Percentiles rank a stretch among this genome's conserved stretches.
Conservation (phyloP, 1,140 invertebrate genomes). For the Eupristina koningsbergeri region DNA sequence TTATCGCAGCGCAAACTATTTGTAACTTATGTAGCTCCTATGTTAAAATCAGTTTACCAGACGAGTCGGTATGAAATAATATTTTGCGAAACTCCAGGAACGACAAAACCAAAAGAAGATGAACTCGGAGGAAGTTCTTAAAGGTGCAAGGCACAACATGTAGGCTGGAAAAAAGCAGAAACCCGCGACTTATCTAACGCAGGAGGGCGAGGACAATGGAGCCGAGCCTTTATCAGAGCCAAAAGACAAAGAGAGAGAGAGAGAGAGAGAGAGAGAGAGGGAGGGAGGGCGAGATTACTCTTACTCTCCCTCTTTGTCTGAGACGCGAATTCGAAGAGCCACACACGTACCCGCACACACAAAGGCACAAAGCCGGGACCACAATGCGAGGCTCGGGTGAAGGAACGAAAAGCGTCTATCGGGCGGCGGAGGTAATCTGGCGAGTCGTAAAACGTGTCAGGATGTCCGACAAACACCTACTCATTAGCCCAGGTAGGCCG, state of each 20-base stretch:
- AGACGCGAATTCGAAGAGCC: conserved; percentile 43
- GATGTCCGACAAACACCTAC: conserved; percentile 72
- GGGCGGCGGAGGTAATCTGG: conserved; percentile 66
- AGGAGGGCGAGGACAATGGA: conserved; percentile 1
- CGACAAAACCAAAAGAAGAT: too few relatives aligned
- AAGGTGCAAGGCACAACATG: too few relatives aligned
- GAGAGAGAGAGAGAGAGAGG: conserved; percentile 23
- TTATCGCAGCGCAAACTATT: too few relatives aligned
- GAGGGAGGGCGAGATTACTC: conserved; percentile 21
- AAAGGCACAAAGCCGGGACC: not conserved
- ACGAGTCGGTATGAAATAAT: too few relatives aligned
- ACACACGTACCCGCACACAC: too few relatives aligned
- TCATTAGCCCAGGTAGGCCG: conserved; percentile 69
- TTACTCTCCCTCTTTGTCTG: conserved; percentile 58
- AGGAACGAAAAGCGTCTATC: conserved; percentile 56
- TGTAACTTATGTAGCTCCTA: too few relatives aligned
- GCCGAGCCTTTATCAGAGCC: not conserved
- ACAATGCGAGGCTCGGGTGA: too few relatives aligned
- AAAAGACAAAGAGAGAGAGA: not conserved
- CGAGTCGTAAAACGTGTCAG: conserved; percentile 72
- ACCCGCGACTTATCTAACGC: not conserved
- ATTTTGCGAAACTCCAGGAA: too few relatives aligned
- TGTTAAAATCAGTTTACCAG: too few relatives aligned
- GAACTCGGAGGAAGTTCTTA: too few relatives aligned
- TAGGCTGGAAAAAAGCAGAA: too few relatives aligned